Base-by-base conservation (phyloP, 2,113 vertebrate species). In the Misgurnus anguillicaudatus region DNA sequence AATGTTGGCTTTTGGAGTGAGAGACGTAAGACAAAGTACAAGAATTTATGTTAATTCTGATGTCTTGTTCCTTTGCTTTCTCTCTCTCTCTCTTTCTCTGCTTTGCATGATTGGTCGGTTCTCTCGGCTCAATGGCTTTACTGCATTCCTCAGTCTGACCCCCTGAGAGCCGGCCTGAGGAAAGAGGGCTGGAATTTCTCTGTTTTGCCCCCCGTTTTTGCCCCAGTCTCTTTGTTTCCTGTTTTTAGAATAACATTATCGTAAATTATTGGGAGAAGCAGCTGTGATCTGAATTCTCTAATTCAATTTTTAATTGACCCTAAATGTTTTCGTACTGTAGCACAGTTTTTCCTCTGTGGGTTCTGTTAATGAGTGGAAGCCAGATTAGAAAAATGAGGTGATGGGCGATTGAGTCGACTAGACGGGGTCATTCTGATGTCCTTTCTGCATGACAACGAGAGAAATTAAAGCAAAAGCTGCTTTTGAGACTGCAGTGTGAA, bases 21-120 rank as follows among this genome's bases (percentile, higher is more conserved):
- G 53, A 21, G 31, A n/a, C 66, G 9, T 2, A 53, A 58, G 39
- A 60, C 71, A 45, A 31, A 61, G n/a, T 19, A 42, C 38, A 61
- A 39, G 57, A 74, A 74, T 62, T 74, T 74, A 42, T 70, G 68
- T 74, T 62, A 58, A 71, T 61, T 73, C 38, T 17, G n/a, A 61
- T 42, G 47, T 10, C 47, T 51, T 4, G 4, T 13, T 75, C 57
- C 16, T 61, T 62, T 41, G 8, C 39, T 48, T 53, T 75, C 45
- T 39, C 58, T 75, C 17, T 63, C 19, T 31, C 60, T 31, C 58
- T 24, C 21, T 62, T n/a, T 11, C 60, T 64, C 16, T 53, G 72
- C 62, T 75, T 76, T 64, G 42, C 74, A 51, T 51, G 61, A 38
- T 65, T 21, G 74, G 45, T 65, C 6, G 53, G 38, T 60, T 6